Percentiles rank a stretch among this genome's conserved stretches.
Evolutionary conservation across 2,113 vertebrate species (phyloP).

Genomic region (Syngnathoides biaculeatus): DNA sequence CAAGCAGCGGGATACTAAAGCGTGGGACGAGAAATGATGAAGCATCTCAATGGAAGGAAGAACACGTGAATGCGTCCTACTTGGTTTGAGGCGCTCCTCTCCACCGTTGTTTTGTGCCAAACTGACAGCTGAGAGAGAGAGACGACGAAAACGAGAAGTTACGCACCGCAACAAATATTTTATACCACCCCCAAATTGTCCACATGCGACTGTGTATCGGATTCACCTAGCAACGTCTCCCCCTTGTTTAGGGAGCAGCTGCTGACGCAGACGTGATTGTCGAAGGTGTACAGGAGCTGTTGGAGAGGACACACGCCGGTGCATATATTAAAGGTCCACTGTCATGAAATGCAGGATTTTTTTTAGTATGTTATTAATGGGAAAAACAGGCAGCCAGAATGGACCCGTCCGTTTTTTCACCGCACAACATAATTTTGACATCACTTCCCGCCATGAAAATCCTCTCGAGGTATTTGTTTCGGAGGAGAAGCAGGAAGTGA

Average conservation of each 20-base stretch:
- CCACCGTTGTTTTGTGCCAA: slow-evolving; percentile 73
- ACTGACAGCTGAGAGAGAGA: slow-evolving; percentile 78
- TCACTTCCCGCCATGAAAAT: too few relatives aligned
- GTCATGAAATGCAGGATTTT: too few relatives aligned
- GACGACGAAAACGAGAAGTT: not conserved
- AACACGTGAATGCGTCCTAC: slow-evolving; percentile 66
- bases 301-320: slow-evolving; percentile 12
- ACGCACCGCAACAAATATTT: not conserved
- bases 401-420: too few relatives aligned
- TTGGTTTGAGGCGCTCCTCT: slow-evolving; percentile 77
- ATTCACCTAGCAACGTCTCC: slow-evolving; percentile 88
- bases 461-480: too few relatives aligned
- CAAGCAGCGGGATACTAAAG: slow-evolving; percentile 83
- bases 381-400: too few relatives aligned
- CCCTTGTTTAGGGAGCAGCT: slow-evolving; percentile 91
- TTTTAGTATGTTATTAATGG: too few relatives aligned
- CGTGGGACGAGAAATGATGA: not conserved
- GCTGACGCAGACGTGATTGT: slow-evolving; percentile 84
- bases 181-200: not conserved
- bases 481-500: too few relatives aligned
- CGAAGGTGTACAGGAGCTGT: slow-evolving; percentile 90
- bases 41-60: not conserved
- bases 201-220: not conserved
- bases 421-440: too few relatives aligned
- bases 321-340: too few relatives aligned